These are phyloP conservation scores for Lycaon pictus DNA, from an alignment of 2,113 vertebrate genomes.

Conservation along the genomic window DNA sequence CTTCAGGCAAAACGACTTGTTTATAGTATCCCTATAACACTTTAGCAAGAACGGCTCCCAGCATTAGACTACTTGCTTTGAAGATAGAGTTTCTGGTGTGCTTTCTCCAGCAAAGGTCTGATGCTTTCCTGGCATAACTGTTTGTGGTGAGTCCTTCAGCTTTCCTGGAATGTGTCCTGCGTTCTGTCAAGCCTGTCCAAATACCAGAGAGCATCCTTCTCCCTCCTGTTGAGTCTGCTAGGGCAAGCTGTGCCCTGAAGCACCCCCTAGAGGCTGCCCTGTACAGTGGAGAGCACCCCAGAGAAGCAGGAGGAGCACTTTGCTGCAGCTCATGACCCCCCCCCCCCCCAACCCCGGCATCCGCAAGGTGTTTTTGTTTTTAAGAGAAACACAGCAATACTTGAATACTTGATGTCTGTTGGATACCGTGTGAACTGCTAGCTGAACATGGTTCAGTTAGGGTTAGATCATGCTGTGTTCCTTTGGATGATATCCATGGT, in stretches of 20 bases:
- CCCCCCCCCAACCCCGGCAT: too few species aligned
- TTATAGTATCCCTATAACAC: background rate
- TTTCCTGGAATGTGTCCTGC: background rate
- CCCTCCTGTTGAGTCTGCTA: background rate
- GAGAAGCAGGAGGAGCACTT: too few species aligned
- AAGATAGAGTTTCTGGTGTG: background rate
- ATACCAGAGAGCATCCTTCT: background rate
- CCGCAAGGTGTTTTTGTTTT: background rate
- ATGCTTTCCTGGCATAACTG: background rate
- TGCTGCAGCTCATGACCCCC: too few species aligned
- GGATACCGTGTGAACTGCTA: background rate
- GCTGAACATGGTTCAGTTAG: background rate
- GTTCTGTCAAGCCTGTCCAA: background rate
- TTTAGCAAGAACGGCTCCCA: background rate
- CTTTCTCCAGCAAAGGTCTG: background rate
- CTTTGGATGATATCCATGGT: background rate
- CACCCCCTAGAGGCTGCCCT: too few species aligned
- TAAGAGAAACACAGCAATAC: background rate
- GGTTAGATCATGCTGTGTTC: background rate
- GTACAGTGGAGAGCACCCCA: background rate
- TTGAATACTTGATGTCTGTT: background rate
- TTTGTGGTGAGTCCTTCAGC: slow-evolving; percentile 10
- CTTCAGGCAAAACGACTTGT: background rate
- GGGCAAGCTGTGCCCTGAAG: background rate
- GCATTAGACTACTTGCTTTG: background rate